Evolutionary conservation across 2,113 vertebrate species (phyloP).

Genomic region (Neotoma lepida): DNA sequence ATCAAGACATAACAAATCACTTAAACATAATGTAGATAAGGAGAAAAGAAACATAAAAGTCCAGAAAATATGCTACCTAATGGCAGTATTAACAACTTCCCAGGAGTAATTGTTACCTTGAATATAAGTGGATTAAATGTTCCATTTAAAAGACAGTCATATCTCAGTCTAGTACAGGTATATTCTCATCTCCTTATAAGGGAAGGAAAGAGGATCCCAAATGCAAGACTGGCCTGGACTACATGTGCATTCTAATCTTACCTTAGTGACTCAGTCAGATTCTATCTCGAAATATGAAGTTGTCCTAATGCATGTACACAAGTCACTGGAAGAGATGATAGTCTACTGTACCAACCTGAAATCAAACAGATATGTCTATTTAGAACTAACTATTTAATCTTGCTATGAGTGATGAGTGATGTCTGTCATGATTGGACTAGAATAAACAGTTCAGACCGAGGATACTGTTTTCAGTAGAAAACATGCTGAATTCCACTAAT

Average conservation of each 20-base stretch:
- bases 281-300: neutral
- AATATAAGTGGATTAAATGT: neutral
- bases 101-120: neutral
- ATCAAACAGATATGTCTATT: slow-evolving; percentile 66
- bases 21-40: neutral
- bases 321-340: slow-evolving; percentile 16
- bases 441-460: slow-evolving; percentile 79
- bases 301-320: neutral
- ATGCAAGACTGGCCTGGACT: no score
- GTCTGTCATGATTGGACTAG: slow-evolving; percentile 65
- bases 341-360: neutral
- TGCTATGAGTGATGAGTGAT: slow-evolving; percentile 76
- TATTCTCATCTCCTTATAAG: neutral
- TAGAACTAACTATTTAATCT: slow-evolving; percentile 74
- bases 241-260: neutral
- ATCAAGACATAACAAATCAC: neutral
- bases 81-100: neutral
- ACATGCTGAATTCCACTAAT: slow-evolving; percentile 81
- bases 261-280: neutral
- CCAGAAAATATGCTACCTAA: neutral
- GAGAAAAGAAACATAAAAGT: neutral
- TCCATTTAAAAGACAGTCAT: neutral
- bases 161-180: neutral
- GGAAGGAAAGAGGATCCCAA: neutral
- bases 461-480: slow-evolving; percentile 74